Conservation (phyloP, 2,113 vertebrate species). For the Notechis scutatus region DNA sequence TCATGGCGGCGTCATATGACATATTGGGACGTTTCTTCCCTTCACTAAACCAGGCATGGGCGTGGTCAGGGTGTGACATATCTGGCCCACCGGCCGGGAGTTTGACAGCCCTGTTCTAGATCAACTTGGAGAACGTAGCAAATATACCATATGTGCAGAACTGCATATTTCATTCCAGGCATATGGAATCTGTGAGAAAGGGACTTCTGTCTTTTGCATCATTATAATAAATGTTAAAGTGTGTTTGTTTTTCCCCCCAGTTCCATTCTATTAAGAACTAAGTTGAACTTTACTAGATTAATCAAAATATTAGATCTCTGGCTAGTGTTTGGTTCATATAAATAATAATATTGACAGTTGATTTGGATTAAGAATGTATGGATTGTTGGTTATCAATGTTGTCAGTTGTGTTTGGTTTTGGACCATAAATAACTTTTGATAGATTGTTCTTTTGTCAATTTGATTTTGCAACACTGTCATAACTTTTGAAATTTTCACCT, state of each 20-base stretch:
- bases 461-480: background rate
- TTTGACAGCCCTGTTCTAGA: background rate
- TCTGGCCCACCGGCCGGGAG: no score
- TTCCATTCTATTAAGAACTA: background rate
- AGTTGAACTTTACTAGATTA: background rate
- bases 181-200: background rate
- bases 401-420: background rate
- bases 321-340: background rate
- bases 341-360: background rate
- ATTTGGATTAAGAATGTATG: background rate
- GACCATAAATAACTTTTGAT: background rate
- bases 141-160: background rate
- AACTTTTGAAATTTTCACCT: background rate
- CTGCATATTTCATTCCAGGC: background rate
- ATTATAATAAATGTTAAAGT: background rate
- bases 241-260: background rate
- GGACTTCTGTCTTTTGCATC: no score
- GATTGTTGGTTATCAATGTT: background rate
- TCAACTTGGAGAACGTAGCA: background rate
- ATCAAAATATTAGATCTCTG: background rate
- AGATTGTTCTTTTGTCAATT: background rate
- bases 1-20: no score
- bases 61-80: no score
- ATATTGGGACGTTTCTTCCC: no score
- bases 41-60: no score